phyloP scores from a whole-genome alignment of 2,113 vertebrate genomes.

The Cyphomyrus discorhynchus region DNA sequence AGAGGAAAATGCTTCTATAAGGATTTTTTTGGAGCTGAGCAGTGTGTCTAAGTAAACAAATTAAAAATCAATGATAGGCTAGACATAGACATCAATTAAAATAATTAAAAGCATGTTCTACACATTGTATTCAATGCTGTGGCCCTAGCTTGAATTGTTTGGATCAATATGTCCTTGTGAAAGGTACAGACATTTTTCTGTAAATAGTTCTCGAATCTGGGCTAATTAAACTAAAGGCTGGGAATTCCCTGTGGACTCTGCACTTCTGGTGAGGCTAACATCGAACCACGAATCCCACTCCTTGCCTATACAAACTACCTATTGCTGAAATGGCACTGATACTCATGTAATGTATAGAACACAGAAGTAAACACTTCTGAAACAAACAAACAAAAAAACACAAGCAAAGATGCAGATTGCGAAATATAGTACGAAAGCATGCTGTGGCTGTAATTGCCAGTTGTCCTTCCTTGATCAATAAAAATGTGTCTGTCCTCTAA shows the following conservation, averaged over 20 bases:
- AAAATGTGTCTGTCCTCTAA: background rate
- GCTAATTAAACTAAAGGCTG: constrained; percentile 38
- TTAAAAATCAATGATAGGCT: background rate
- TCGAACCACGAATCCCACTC: background rate
- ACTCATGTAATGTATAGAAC: background rate
- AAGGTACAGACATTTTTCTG: background rate
- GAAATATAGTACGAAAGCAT: background rate
- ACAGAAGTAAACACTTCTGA: too few relatives aligned
- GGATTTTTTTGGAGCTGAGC: background rate
- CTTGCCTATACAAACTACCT: background rate
- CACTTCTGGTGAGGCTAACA: background rate
- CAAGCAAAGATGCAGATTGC: background rate
- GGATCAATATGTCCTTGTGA: constrained; percentile 7
- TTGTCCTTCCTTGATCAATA: background rate
- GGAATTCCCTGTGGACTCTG: background rate
- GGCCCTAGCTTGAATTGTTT: background rate
- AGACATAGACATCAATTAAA: background rate
- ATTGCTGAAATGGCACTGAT: background rate
- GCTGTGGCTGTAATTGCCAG: background rate
- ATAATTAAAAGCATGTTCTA: constrained; percentile 3
- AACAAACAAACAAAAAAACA: too few relatives aligned
- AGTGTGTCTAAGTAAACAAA: background rate
- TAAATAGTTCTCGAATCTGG: constrained; percentile 45
- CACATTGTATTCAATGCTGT: background rate
- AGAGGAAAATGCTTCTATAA: background rate